phyloP scores from a whole-genome alignment of 2,797 vertebrate species.

The Chaetophractus vellerosus region DNA sequence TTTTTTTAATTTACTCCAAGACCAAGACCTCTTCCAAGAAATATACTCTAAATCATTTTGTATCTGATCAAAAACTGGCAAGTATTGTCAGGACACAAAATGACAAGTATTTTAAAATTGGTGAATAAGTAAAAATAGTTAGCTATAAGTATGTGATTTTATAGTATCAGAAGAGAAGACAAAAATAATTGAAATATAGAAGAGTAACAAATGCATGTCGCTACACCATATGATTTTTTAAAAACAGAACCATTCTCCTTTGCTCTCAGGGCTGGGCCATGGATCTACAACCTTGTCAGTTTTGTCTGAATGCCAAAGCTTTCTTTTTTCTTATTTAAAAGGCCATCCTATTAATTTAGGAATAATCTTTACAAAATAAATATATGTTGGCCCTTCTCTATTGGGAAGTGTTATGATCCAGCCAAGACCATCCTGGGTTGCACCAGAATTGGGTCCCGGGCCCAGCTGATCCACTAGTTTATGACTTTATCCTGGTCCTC shows the following conservation, averaged over 20 bases:
- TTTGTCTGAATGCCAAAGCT: slow-evolving; percentile 34
- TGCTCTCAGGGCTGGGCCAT: background rate
- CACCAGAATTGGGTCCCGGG: background rate
- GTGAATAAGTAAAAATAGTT: background rate
- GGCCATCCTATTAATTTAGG: slow-evolving; percentile 12
- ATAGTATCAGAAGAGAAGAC: background rate
- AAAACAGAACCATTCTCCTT: background rate
- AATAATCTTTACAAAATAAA: slow-evolving; percentile 1
- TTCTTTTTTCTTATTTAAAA: slow-evolving; percentile 33
- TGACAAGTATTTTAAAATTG: slow-evolving; percentile 55
- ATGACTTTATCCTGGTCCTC: background rate
- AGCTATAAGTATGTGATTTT: slow-evolving; percentile 15
- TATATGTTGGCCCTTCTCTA: background rate
- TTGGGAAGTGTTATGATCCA: background rate
- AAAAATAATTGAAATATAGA: slow-evolving; percentile 51
- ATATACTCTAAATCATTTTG: slow-evolving; percentile 60
- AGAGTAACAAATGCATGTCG: background rate
- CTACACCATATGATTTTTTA: background rate
- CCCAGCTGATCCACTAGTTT: background rate
- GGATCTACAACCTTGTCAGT: background rate
- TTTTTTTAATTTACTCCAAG: slow-evolving; percentile 45
- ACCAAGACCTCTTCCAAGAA: slow-evolving; percentile 28
- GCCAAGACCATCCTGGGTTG: background rate
- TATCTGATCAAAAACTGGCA: slow-evolving; percentile 53
- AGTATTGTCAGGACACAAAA: slow-evolving; percentile 1